These are phyloP conservation scores for Maniola hyperantus DNA, from an alignment of 2,888 invertebrate genomes.

Conservation along the genomic window DNA sequence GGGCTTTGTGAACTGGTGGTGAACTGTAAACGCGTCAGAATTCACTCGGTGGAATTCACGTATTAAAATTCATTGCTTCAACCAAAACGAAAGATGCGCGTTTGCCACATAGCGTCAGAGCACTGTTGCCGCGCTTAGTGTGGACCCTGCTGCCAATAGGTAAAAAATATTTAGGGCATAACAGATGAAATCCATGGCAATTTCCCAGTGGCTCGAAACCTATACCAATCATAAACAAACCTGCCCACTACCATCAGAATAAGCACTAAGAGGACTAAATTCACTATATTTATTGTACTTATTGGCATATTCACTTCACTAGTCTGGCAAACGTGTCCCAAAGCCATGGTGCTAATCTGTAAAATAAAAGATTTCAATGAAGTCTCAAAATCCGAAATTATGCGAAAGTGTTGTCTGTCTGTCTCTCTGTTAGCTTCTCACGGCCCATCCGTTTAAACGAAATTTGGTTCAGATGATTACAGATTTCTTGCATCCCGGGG, in stretches of 20 bases:
- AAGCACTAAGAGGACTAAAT: conserved; percentile 85
- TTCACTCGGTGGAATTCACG: no score
- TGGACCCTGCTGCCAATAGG: not conserved
- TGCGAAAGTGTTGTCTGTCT: no score
- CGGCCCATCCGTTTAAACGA: no score
- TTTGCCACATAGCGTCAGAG: no score
- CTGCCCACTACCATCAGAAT: conserved; percentile 88
- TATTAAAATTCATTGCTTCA: no score
- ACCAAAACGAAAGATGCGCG: no score
- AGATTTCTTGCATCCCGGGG: no score
- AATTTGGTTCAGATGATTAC: no score
- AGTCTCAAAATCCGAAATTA: not conserved
- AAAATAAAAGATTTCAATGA: conserved; percentile 46
- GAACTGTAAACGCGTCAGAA: no score
- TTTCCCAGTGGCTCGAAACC: conserved; percentile 89
- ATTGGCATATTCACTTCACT: conserved; percentile 75
- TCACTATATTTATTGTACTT: conserved; percentile 88
- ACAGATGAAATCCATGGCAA: conserved; percentile 93
- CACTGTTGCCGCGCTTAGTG: no score
- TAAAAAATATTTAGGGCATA: conserved; percentile 79
- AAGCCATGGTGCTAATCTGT: conserved; percentile 86
- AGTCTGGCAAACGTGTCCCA: conserved; percentile 86
- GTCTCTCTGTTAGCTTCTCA: no score
- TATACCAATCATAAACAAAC: conserved; percentile 91
- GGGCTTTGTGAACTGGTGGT: no score